These are phyloP conservation scores for Anastrepha obliqua DNA, from an alignment of 1,140 invertebrate genomes.

Conservation along the genomic window DNA sequence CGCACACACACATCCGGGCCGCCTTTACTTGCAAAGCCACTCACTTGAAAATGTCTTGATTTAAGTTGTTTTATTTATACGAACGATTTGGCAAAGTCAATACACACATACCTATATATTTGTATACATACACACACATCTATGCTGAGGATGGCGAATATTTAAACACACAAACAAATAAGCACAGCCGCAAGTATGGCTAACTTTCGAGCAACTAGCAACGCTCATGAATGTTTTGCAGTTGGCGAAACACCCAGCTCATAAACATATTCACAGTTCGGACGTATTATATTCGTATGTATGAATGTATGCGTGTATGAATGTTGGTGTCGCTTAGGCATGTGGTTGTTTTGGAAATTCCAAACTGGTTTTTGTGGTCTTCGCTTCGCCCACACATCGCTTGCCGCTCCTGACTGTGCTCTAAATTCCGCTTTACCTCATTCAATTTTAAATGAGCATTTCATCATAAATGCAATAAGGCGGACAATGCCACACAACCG, in stretches of 20 bases:
- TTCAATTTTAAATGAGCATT: slow-evolving; percentile 45
- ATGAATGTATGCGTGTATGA: not conserved
- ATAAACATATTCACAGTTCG: not conserved
- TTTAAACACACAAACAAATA: slow-evolving; percentile 1
- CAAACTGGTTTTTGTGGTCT: slow-evolving; percentile 31
- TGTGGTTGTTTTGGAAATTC: slow-evolving; percentile 42
- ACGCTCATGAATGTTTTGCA: not conserved
- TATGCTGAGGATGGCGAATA: not conserved
- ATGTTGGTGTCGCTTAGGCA: not conserved
- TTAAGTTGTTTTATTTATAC: slow-evolving; percentile 45
- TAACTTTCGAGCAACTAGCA: not conserved
- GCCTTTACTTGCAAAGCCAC: not conserved
- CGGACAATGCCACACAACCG: slow-evolving; percentile 24
- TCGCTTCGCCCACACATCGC: not conserved
- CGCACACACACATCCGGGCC: not conserved
- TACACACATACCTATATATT: not conserved
- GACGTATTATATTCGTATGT: not conserved
- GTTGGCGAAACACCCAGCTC: not conserved
- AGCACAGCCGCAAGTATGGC: not conserved
- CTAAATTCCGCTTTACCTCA: slow-evolving; percentile 29
- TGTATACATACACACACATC: not conserved
- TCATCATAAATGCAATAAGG: slow-evolving; percentile 52
- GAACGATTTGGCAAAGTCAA: slow-evolving; percentile 41
- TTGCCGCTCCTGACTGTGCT: not conserved
- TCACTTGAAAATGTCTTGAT: slow-evolving; percentile 48